Percentiles rank a stretch among this genome's conserved stretches.
These are phyloP conservation scores for Stratiomys singularior DNA, from an alignment of 2,888 invertebrate genomes.

Conservation along the genomic window DNA sequence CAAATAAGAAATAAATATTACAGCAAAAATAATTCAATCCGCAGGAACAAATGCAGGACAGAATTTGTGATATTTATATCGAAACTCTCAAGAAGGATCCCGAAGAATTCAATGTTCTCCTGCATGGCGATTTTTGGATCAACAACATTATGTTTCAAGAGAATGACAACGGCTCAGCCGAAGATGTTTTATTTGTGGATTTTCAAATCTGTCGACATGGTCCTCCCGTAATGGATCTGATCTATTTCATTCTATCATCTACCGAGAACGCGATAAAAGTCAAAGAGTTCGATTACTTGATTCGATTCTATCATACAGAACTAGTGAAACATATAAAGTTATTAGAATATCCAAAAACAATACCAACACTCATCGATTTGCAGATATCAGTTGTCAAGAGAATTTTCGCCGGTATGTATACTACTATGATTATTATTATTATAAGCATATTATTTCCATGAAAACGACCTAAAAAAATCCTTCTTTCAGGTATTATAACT, in stretches of 20 bases:
- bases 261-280: conserved; percentile 58
- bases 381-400: conserved; percentile 57
- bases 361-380: conserved; percentile 59
- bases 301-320: conserved; percentile 59
- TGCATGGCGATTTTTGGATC: conserved; percentile 61
- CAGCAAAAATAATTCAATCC: not conserved
- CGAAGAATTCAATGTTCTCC: conserved; percentile 58
- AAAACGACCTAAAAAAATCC: not conserved
- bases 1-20: not conserved
- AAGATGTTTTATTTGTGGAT: conserved; percentile 59
- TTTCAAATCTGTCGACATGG: conserved; percentile 58
- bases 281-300: conserved; percentile 60
- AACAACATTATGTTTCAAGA: conserved; percentile 61
- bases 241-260: conserved; percentile 61
- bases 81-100: conserved; percentile 49
- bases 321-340: conserved; percentile 56
- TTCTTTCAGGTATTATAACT: conserved; percentile 2
- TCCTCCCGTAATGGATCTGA: conserved; percentile 58
- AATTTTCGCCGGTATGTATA: conserved; percentile 9
- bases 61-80: conserved; percentile 48
- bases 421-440: too few relatives aligned
- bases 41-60: conserved; percentile 50
- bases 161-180: conserved; percentile 56
- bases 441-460: not conserved
- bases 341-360: conserved; percentile 55